Conservation (phyloP, 1,140 invertebrate genomes). For the Cherax quadricarinatus region DNA sequence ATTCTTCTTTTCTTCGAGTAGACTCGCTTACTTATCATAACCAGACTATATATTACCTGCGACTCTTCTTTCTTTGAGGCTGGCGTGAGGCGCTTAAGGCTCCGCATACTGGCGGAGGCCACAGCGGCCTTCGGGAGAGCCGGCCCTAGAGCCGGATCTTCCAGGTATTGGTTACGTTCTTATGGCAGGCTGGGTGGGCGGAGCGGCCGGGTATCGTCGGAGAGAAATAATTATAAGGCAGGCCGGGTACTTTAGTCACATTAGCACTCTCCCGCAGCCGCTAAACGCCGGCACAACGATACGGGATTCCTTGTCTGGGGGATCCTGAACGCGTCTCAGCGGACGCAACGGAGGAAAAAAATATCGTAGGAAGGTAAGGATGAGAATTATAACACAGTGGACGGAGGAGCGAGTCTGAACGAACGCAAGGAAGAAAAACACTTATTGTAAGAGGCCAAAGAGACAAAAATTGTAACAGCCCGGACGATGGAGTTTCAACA, state of each 20-base stretch:
- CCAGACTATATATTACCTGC: slow-evolving; percentile 68
- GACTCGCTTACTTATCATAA: slow-evolving; percentile 70
- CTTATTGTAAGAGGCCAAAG: slow-evolving; percentile 14
- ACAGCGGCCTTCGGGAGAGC: neutral
- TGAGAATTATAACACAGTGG: too few species aligned
- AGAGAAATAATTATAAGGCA: slow-evolving; percentile 65
- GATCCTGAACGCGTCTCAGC: slow-evolving; percentile 20
- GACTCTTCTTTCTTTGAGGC: slow-evolving; percentile 61
- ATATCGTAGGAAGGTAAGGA: too few species aligned
- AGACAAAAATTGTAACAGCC: slow-evolving; percentile 19
- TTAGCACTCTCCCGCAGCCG: slow-evolving; percentile 66
- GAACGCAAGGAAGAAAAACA: slow-evolving; percentile 5
- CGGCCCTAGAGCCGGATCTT: neutral
- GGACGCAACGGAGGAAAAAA: too few species aligned
- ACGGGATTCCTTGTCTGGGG: slow-evolving; percentile 61
- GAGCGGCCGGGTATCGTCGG: slow-evolving; percentile 62
- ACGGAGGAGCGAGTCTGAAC: slow-evolving; percentile 14
- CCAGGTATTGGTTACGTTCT: neutral
- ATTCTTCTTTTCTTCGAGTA: slow-evolving; percentile 71
- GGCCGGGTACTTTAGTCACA: slow-evolving; percentile 66
- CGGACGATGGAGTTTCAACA: neutral
- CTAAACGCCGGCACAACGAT: slow-evolving; percentile 65
- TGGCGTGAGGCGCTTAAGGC: slow-evolving; percentile 35
- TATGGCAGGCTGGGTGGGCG: slow-evolving; percentile 22
- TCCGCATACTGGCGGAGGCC: neutral